phyloP scores from a whole-genome alignment of 2,888 invertebrate genomes.

The Platynereis dumerilii region DNA sequence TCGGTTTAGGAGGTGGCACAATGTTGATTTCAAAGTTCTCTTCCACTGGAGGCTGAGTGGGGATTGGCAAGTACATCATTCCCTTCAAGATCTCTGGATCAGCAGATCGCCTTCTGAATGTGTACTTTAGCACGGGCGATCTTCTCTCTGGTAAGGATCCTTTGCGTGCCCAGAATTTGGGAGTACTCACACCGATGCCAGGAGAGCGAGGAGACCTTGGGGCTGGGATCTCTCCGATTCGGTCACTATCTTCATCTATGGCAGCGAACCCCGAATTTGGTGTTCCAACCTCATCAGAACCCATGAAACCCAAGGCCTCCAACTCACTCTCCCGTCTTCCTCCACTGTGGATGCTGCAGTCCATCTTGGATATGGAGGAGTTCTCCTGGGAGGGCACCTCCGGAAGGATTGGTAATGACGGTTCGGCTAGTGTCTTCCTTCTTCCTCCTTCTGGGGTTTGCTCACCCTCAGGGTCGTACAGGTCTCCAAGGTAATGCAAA shows the following conservation, averaged over 20 bases:
- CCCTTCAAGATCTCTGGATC: slow-evolving; percentile 1
- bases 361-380: slow-evolving; percentile 14
- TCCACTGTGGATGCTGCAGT: slow-evolving; percentile 13
- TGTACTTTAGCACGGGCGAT: background rate
- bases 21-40: slow-evolving; percentile 5
- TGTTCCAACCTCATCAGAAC: background rate
- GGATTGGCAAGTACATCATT: slow-evolving; percentile 6
- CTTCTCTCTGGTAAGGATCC: background rate
- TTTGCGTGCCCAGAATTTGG: slow-evolving; percentile 1
- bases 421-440: slow-evolving; percentile 12
- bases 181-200: background rate
- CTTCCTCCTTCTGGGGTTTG: slow-evolving; percentile 5
- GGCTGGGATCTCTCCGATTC: background rate
- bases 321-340: slow-evolving; percentile 4
- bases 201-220: background rate
- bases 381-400: slow-evolving; percentile 22
- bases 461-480: slow-evolving; percentile 1
- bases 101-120: slow-evolving; percentile 2
- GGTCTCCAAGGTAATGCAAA: background rate
- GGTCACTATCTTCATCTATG: background rate
- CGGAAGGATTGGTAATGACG: slow-evolving; percentile 17
- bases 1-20: background rate
- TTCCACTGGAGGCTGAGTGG: background rate
- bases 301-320: slow-evolving; percentile 3
- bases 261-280: slow-evolving; percentile 1